Percentiles rank a stretch among this genome's conserved stretches.
Evolutionary conservation across 2,888 invertebrate genomes (phyloP).

Genomic region (Epinotia nisella): DNA sequence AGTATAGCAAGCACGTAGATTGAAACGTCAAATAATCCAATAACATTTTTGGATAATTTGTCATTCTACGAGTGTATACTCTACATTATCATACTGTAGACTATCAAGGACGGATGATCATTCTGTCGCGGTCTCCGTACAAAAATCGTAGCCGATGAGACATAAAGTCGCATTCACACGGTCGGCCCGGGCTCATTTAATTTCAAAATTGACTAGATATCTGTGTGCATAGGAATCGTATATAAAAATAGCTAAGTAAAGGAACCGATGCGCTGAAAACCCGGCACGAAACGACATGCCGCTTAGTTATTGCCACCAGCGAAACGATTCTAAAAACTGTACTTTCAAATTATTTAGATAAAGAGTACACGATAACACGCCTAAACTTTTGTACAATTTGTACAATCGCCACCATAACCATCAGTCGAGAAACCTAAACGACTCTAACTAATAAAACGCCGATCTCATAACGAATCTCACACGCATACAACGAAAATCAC

Average conservation of each 20-base stretch:
- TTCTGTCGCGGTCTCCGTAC: slow-evolving; percentile 24
- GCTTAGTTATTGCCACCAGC: slow-evolving; percentile 78
- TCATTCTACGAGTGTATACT: slow-evolving; percentile 19
- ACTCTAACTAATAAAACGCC: slow-evolving; percentile 24
- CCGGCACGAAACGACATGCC: slow-evolving; percentile 72
- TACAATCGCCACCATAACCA: slow-evolving; percentile 72
- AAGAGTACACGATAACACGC: slow-evolving; percentile 73
- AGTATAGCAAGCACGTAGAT: slow-evolving; percentile 28
- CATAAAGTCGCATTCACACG: slow-evolving; percentile 67
- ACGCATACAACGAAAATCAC: slow-evolving; percentile 64
- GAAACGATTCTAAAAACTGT: slow-evolving; percentile 75
- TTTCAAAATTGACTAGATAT: slow-evolving; percentile 85
- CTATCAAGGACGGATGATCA: slow-evolving; percentile 23
- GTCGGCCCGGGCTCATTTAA: slow-evolving; percentile 71
- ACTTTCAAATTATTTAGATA: slow-evolving; percentile 75
- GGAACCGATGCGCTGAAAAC: slow-evolving; percentile 81
- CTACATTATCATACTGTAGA: slow-evolving; percentile 15
- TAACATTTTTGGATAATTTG: slow-evolving; percentile 1
- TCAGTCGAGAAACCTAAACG: slow-evolving; percentile 67
- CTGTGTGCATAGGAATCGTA: slow-evolving; percentile 84
- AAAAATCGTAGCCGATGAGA: slow-evolving; percentile 43
- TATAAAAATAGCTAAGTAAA: slow-evolving; percentile 81
- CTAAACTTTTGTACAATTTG: slow-evolving; percentile 79
- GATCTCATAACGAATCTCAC: slow-evolving; percentile 63
- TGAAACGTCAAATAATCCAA: slow-evolving; percentile 7